Evolutionary conservation across 2,888 invertebrate genomes (phyloP).

Genomic region (Thera britannica): DNA sequence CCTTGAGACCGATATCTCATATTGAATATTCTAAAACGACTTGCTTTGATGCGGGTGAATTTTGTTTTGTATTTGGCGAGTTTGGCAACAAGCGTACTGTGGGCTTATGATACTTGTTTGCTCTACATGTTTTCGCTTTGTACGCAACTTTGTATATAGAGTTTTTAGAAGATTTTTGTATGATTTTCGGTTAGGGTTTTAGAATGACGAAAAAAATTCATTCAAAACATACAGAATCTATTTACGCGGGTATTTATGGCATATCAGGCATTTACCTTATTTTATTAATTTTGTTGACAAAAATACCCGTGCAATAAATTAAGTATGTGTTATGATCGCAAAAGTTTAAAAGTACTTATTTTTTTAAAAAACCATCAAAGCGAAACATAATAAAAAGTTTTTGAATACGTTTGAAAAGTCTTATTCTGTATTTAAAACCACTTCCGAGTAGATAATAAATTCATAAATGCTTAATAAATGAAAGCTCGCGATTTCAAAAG

Average conservation of each 20-base stretch:
- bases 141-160: neutral
- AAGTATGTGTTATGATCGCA: too few relatives aligned
- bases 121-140: conserved; percentile 7
- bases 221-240: neutral
- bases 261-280: too few relatives aligned
- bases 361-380: neutral
- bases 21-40: conserved; percentile 58
- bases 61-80: conserved; percentile 33
- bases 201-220: neutral
- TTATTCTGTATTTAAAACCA: neutral
- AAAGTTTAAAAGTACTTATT: too few relatives aligned
- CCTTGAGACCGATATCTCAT: conserved; percentile 55
- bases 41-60: conserved; percentile 48
- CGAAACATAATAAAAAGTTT: neutral
- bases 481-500: conserved; percentile 50
- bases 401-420: neutral
- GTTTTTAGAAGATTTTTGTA: neutral
- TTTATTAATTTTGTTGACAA: too few relatives aligned
- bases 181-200: conserved; percentile 4
- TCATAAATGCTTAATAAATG: conserved; percentile 36
- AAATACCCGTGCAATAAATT: too few relatives aligned
- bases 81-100: conserved; percentile 30
- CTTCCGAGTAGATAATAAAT: conserved; percentile 35
- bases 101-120: conserved; percentile 24
- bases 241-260: too few relatives aligned